Evolutionary conservation across 1,140 invertebrate species (phyloP).

Genomic region (Solenopsis fugax): DNA sequence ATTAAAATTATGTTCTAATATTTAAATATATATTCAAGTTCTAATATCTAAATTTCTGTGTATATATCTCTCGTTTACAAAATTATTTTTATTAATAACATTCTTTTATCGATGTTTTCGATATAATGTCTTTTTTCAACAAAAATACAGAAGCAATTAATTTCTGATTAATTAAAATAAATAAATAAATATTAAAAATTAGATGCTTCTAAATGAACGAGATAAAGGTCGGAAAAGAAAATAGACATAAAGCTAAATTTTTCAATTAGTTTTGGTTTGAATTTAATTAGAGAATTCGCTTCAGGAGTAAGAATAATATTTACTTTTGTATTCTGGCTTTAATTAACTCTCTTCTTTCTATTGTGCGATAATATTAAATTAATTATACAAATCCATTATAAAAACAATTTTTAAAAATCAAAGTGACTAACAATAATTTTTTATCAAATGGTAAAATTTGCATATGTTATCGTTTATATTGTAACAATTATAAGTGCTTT

Average conservation of each 20-base stretch:
- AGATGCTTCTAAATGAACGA: background rate
- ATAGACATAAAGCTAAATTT: background rate
- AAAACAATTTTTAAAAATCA: background rate
- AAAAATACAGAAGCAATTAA: background rate
- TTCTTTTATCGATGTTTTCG: background rate
- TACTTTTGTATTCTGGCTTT: background rate
- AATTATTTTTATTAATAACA: background rate
- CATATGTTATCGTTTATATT: background rate
- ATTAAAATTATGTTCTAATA: background rate
- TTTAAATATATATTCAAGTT: background rate
- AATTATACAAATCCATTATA: background rate
- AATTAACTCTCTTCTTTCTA: background rate
- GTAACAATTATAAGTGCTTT: background rate
- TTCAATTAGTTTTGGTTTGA: background rate
- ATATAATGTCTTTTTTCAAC: background rate
- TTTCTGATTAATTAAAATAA: too few species aligned
- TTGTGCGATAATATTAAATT: background rate
- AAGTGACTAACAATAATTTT: background rate
- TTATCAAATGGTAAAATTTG: background rate
- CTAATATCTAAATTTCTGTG: background rate
- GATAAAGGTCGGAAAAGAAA: background rate
- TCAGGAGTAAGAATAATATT: slow-evolving; percentile 9
- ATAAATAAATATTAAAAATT: background rate
- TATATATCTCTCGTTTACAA: background rate
- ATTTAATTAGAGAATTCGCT: background rate